Percentiles rank a stretch among this genome's conserved stretches.
Evolutionary conservation across 1,140 invertebrate genomes (phyloP).

Genomic region (Lysiphlebus fabarum): DNA sequence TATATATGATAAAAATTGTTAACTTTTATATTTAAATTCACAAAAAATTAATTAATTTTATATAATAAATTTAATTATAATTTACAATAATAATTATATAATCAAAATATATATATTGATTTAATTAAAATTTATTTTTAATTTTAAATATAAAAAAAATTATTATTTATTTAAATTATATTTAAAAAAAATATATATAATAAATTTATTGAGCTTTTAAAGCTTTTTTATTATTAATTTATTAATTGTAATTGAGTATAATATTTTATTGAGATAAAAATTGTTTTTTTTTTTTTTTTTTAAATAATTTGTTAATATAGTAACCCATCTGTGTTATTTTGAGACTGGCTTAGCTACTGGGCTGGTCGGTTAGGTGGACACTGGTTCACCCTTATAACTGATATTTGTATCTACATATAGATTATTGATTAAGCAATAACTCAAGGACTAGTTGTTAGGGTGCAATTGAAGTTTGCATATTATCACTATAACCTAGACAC

Average conservation of each 20-base stretch:
- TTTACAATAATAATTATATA: neutral
- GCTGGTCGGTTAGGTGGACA: constrained; percentile 46
- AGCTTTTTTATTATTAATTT: no score
- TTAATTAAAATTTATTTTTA: no score
- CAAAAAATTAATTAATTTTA: no score
- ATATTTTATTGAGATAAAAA: no score
- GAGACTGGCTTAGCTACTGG: constrained; percentile 43
- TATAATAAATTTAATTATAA: no score
- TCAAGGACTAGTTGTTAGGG: constrained; percentile 49
- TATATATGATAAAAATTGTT: no score
- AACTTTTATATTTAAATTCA: neutral
- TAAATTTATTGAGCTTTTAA: no score
- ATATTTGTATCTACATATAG: constrained; percentile 32
- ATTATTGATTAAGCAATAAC: constrained; percentile 56
- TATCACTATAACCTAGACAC: constrained; percentile 43
- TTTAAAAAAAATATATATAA: no score
- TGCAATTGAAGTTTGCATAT: constrained; percentile 38
- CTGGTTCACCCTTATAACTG: constrained; percentile 32
- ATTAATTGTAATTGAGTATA: no score
- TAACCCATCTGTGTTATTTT: constrained; percentile 47
- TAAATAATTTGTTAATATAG: constrained; percentile 15
- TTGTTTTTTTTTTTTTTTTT: no score
- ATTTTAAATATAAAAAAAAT: no score
- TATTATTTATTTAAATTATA: no score
- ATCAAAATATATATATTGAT: neutral